A percentile compares a stretch with the other conserved stretches of the same genome.
Conservation (phyloP, 2,888 invertebrate genomes). For the Lasioglossum morio region DNA sequence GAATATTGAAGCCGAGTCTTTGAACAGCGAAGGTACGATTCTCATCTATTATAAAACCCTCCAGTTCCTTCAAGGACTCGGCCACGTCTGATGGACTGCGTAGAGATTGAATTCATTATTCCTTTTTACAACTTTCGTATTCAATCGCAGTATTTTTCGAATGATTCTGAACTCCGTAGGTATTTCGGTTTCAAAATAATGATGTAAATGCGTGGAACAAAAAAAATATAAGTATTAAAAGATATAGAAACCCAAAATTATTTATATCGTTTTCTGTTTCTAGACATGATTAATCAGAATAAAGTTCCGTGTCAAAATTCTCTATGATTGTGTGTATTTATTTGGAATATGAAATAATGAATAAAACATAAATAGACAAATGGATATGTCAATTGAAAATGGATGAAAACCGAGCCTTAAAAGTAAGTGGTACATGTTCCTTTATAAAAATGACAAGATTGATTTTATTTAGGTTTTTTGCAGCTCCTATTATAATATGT, state of each 20-base stretch:
- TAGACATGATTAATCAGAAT: neutral
- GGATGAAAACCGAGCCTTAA: no score
- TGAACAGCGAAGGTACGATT: slow-evolving; percentile 48
- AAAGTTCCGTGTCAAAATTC: neutral
- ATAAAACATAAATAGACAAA: neutral
- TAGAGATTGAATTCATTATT: slow-evolving; percentile 39
- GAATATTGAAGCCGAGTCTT: slow-evolving; percentile 62
- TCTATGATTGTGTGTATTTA: neutral
- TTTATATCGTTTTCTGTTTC: neutral
- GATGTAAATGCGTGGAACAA: no score
- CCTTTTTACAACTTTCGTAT: neutral
- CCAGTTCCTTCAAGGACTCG: slow-evolving; percentile 22
- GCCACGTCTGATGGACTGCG: slow-evolving; percentile 7
- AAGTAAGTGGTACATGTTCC: no score
- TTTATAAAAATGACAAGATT: no score
- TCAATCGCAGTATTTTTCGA: neutral
- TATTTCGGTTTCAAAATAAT: no score
- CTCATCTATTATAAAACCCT: slow-evolving; percentile 57
- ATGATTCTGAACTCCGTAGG: neutral
- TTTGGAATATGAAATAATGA: neutral
- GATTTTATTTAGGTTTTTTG: no score
- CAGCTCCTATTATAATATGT: no score
- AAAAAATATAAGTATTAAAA: no score
- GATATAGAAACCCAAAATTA: no score
- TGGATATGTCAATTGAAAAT: no score